phyloP scores from a whole-genome alignment of 1,140 invertebrate genomes.

The Aleiodes sp. region DNA sequence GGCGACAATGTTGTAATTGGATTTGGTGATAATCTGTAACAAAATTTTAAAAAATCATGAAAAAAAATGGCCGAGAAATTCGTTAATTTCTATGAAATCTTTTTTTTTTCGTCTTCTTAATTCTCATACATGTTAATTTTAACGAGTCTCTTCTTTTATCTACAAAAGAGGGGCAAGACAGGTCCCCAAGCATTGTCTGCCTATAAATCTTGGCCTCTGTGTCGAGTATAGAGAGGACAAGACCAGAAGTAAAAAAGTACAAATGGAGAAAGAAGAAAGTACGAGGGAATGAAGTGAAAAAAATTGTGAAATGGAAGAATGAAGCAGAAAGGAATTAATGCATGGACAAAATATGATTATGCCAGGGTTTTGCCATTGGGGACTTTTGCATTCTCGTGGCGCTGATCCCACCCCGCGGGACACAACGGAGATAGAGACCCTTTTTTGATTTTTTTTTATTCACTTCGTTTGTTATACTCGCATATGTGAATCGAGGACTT shows the following conservation, averaged over 20 bases:
- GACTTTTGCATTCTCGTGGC: slow-evolving; percentile 29
- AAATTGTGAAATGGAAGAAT: slow-evolving; percentile 20
- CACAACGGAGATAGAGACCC: slow-evolving; percentile 12
- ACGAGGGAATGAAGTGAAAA: slow-evolving; percentile 48
- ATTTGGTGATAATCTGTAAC: slow-evolving; percentile 56
- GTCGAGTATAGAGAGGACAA: slow-evolving; percentile 8
- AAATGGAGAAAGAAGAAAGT: slow-evolving; percentile 43
- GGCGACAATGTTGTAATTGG: slow-evolving; percentile 44
- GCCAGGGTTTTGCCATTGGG: slow-evolving; percentile 26
- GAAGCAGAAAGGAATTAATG: slow-evolving; percentile 38
- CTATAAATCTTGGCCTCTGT: slow-evolving; percentile 20
- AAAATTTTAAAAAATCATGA: no score
- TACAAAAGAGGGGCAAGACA: neutral
- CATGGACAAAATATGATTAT: slow-evolving; percentile 40
- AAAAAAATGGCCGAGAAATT: neutral
- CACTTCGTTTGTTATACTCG: slow-evolving; percentile 18
- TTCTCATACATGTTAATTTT: slow-evolving; percentile 1
- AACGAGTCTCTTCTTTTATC: neutral
- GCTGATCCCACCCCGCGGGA: slow-evolving; percentile 25
- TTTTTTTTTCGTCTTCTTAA: neutral
- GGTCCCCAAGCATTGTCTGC: slow-evolving; percentile 11
- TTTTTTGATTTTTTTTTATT: slow-evolving; percentile 2
- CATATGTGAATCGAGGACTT: slow-evolving; percentile 14
- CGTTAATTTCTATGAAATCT: neutral
- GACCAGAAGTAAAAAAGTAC: slow-evolving; percentile 17